Percentiles rank a stretch among this genome's conserved stretches.
Conservation (phyloP, 1,140 invertebrate genomes). For the Acromyrmex heyeri region DNA sequence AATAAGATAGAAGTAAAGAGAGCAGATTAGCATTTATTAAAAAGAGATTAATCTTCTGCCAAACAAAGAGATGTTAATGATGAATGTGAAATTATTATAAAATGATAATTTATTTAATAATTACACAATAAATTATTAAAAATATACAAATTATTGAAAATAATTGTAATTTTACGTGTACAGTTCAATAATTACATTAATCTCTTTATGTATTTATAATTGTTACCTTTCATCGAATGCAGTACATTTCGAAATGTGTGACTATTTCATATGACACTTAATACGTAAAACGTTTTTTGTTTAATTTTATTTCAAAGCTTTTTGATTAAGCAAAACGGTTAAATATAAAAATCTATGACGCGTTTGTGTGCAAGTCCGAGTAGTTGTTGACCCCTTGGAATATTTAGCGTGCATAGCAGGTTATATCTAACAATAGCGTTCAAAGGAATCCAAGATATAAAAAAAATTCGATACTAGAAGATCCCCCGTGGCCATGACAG, state of each 20-base stretch:
- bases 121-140: neutral
- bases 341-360: neutral
- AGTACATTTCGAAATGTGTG: neutral
- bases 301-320: too few species aligned
- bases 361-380: neutral
- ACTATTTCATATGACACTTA: neutral
- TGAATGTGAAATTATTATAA: neutral
- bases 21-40: neutral
- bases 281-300: neutral
- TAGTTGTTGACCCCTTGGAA: conserved; percentile 1
- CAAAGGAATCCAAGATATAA: conserved; percentile 9
- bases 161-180: neutral
- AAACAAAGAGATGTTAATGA: neutral
- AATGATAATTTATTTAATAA: neutral
- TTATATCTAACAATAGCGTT: conserved; percentile 26
- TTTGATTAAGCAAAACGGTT: neutral
- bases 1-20: neutral
- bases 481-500: conserved; percentile 40
- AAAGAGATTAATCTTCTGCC: too few species aligned
- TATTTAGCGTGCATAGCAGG: neutral
- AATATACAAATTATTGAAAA: neutral
- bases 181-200: conserved; percentile 12
- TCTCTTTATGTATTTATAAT: conserved; percentile 1
- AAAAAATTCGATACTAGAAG: conserved; percentile 30
- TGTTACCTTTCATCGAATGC: neutral